Evolutionary conservation across 2,888 invertebrate species (phyloP), one percentile per base, ranked within the genome.

Genomic region (Capitulum mitella): DNA sequence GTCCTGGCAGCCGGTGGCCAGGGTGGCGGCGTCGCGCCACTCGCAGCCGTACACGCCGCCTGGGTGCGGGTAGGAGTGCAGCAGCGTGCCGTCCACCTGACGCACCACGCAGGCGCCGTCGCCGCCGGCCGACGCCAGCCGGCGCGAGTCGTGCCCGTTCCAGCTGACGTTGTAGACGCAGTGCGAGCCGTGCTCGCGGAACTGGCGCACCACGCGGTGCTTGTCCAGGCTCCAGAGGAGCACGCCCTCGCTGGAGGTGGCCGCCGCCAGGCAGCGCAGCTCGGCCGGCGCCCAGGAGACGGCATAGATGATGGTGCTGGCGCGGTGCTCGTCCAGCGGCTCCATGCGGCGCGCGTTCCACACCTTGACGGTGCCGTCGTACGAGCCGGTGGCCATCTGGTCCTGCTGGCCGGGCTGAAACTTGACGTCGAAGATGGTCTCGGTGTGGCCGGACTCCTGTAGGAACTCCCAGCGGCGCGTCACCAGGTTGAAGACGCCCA

Each of bases 381-480:
- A 87, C 81, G 86, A 86, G 12, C 84, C 85, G 22, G 87, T 86
- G 12, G 87, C 87, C 78, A 86, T 81, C 14, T 84, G 81, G 80
- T 86, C 84, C 51, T 84, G 82, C 80, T 85, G 83, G 77, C 85
- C 83, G 8, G 86, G 86, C 77, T 85, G 84, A 81, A 86, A 87
- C 81, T 85, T 85, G 81, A 86, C 87, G 82, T 87, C 86, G 84
- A 87, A 87, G 78, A 87, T 86, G 0, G 87, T 87, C 82, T 87
- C 86, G 58, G 85, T 83, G 80, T 87, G 87, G 46, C 86, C 86
- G 86, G 74, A 22, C 26, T 22, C 26, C 43, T 75, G 74, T 3
- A 40, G 43, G n/a, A 86, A 87, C 77, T 84, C 84, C 87, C 87
- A 87, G 58, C 85, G 85, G 64, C 85, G 82, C 77, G 82, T 82